phyloP scores from a whole-genome alignment of 64 coral and sea anemone genomes.

The Cladopsammia gracilis region DNA sequence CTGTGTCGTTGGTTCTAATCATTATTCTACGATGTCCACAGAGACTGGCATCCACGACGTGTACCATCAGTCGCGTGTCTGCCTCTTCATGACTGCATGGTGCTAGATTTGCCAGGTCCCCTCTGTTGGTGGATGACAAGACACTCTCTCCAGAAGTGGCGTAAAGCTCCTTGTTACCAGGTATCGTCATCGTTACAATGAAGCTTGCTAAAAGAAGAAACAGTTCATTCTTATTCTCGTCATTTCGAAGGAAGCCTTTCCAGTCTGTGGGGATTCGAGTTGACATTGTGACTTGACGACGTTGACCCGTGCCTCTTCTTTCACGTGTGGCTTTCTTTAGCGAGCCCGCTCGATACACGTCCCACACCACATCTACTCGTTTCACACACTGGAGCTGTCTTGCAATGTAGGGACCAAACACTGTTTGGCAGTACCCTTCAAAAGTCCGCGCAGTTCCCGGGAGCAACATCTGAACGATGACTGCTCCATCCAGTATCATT shows the following conservation, averaged over 20 bases:
- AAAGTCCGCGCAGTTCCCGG: not conserved
- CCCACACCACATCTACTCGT: conserved; percentile 17
- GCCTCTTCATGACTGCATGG: conserved; percentile 26
- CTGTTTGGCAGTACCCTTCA: not conserved
- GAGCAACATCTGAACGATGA: not conserved
- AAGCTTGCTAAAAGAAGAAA: not conserved
- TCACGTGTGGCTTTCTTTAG: conserved; percentile 14
- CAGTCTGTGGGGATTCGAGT: conserved; percentile 13
- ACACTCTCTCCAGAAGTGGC: not conserved
- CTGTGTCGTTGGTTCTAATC: conserved; percentile 42
- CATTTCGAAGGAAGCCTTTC: not conserved
- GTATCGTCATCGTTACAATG: too few relatives aligned
- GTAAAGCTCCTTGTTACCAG: conserved; percentile 1
- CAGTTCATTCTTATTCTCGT: not conserved
- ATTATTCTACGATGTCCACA: conserved; percentile 5
- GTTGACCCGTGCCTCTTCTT: not conserved
- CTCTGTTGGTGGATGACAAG: not conserved
- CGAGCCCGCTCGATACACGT: not conserved
- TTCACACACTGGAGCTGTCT: not conserved
- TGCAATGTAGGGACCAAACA: not conserved
- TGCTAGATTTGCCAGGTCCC: not conserved
- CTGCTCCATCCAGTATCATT: not conserved
- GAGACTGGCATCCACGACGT: not conserved
- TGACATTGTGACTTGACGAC: not conserved
- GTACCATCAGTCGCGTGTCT: conserved; percentile 25